Evolutionary conservation across 2,797 vertebrate genomes (phyloP), one percentile per base, ranked within the genome.

Genomic region (Leuciscus waleckii): DNA sequence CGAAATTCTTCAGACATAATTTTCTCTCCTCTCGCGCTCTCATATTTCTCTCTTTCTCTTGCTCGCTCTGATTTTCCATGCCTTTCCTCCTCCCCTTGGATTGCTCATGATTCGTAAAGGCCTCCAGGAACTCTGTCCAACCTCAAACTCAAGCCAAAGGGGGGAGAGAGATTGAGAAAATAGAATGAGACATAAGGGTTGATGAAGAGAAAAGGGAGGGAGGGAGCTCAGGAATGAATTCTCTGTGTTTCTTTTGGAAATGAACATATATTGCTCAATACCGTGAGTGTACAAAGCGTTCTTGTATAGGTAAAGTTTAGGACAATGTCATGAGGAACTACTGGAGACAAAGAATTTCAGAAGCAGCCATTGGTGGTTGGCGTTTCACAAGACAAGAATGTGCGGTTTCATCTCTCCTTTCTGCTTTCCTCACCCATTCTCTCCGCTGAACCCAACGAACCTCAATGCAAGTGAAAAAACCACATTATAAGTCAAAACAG

Each of bases 161-260:
- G 49, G 43, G 35, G 78, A 68, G 49, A 75, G 46, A 80, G 43
- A 84, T 81, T 84, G 74, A 78, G 65, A 86, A 79, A 85, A 74
- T 79, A 85, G 74, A 78, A 82, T 35, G 65, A 82, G 58, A 83
- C 69, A 63, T 83, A 69, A 69, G 76, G 37, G 67, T 39, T 63
- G 54, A 80, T 67, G 76, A 75, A 87, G 43, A 83, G 69, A 80
- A 32, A 69, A 84, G n/a, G 77, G 71, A 39, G 21, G 46, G 73
- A 26, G 37, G 51, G 75, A 85, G 75, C 39, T 79, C 19, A 82
- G 93, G 94, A 95, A 95, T 94, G 94, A 95, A 94, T 94, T 95
- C 90, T 87, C 86, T 11, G 56, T 93, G 93, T 95, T 95, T 95
- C 92, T 94, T 95, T 95, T 95, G 94, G 94, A 94, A 93, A 93